Base-by-base conservation (phyloP, 2,888 invertebrate genomes). In the Noctua fimbriata region DNA sequence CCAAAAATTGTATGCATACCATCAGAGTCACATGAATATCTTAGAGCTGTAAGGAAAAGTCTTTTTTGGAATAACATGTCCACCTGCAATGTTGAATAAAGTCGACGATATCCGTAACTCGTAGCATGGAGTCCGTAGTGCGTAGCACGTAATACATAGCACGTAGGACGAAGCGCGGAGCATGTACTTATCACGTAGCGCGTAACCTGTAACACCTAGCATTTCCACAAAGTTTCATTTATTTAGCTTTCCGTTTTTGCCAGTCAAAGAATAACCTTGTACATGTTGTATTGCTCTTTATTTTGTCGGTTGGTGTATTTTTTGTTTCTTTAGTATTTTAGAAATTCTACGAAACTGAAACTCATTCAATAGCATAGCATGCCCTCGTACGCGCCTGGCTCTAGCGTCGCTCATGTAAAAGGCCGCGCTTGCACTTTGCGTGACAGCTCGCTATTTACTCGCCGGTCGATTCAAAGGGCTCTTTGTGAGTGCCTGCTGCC, bases 381-480 rank as follows among this genome's bases (percentile, higher is more conserved):
- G 4, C 18, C n/a, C 12, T 66, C 41, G 36, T 47, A 47, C 58
- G 32, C n/a, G 21, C 44, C 36, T 14, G 58, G n/a, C 44, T 67
- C 47, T 41, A 52, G n/a, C 41, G 67, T 47, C 41, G 70, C n/a
- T 72, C 69, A 41, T 65, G 70, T 84, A 66, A 73, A 78, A 66
- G 32, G 65, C 58, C 67, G 63, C 69, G 80, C 69, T 71, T 88
- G 79, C 87, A 87, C 67, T 83, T 82, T 14, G 87, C 88, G 85
- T 87, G 87, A 66, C 78, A 49, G 21, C 32, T 72, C 67, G 67
- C 80, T 76, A 73, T 81, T 79, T 44, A 63, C 74, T n/a, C 71
- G 83, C 78, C 74, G 78, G 47, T 80, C 84, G 85, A 75, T 72
- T 74, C 71, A 72, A 84, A 76, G 80, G 76, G 81, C 69, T 60